Percentiles rank a stretch among this genome's conserved stretches.
Conservation (phyloP, 2,113 vertebrate species). For the Steatornis caripensis region DNA sequence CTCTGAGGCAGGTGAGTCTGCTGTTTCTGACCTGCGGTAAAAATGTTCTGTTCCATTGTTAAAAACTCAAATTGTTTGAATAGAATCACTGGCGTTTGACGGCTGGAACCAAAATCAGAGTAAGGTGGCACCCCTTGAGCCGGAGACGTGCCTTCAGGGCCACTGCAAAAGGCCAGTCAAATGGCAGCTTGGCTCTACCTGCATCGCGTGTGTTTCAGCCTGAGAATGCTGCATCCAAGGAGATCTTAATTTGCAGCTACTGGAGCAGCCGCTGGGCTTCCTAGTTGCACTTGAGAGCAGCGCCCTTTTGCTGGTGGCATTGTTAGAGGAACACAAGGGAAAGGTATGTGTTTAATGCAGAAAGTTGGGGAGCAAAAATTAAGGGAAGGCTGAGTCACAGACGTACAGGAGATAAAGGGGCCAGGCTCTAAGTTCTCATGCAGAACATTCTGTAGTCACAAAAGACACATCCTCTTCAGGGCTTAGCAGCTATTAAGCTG, state of each 20-base stretch:
- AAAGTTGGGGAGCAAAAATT: not conserved
- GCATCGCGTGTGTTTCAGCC: rapidly evolving
- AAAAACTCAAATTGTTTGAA: not conserved
- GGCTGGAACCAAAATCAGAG: not conserved
- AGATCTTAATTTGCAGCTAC: not conserved
- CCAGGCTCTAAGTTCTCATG: not conserved
- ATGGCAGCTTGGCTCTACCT: not conserved
- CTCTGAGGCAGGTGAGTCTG: not conserved
- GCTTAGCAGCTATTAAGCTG: not conserved
- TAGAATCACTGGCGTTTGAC: rapidly evolving
- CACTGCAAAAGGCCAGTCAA: rapidly evolving
- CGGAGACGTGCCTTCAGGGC: not conserved
- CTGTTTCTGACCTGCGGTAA: not conserved
- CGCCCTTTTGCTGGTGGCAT: not conserved
- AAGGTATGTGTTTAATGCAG: not conserved
- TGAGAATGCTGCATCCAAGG: not conserved
- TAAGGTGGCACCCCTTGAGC: not conserved
- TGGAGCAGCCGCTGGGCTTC: not conserved
- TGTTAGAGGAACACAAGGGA: not conserved
- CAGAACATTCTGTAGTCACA: not conserved
- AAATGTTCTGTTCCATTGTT: not conserved
- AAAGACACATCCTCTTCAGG: not conserved
- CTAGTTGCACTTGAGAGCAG: not conserved
- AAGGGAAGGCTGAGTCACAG: not conserved
- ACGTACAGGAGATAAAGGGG: not conserved